Evolutionary conservation across 2,797 vertebrate species (phyloP).

Genomic region (Podargus strigoides): DNA sequence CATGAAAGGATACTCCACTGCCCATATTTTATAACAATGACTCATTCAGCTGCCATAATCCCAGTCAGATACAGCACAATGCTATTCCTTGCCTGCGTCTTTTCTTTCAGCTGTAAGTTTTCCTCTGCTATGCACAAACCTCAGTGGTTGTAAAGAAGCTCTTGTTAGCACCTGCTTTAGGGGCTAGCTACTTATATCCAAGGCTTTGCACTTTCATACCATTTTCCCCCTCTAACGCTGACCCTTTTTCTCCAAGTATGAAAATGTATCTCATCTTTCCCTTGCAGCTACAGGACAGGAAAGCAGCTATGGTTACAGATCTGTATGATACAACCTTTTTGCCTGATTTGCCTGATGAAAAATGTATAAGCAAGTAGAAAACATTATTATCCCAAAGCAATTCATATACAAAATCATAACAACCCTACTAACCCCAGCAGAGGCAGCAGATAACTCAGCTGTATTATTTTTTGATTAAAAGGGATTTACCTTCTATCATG

Average conservation of each 20-base stretch:
- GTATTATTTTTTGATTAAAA: constrained; percentile 23
- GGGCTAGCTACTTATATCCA: constrained; percentile 22
- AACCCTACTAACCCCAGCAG: background rate
- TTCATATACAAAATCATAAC: background rate
- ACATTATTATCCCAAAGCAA: constrained; percentile 41
- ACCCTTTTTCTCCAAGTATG: constrained; percentile 18
- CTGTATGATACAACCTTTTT: background rate
- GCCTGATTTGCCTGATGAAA: constrained; percentile 42
- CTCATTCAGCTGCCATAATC: constrained; percentile 15
- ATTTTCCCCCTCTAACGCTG: background rate
- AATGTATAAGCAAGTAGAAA: constrained; percentile 55
- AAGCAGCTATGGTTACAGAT: background rate
- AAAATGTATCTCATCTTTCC: constrained; percentile 14
- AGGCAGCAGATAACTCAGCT: background rate
- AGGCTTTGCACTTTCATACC: constrained; percentile 35
- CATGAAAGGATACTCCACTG: constrained; percentile 47
- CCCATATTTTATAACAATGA: constrained; percentile 46
- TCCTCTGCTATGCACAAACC: constrained; percentile 50
- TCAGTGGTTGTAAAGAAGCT: constrained; percentile 45
- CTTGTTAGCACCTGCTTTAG: constrained; percentile 26
- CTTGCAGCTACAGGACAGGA: constrained; percentile 30
- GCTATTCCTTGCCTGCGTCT: constrained; percentile 47
- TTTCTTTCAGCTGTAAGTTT: constrained; percentile 38
- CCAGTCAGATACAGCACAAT: constrained; percentile 32
- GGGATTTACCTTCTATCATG: constrained; percentile 4